phyloP scores from a whole-genome alignment of 1,140 invertebrate species.

The Drosophila simulans region DNA sequence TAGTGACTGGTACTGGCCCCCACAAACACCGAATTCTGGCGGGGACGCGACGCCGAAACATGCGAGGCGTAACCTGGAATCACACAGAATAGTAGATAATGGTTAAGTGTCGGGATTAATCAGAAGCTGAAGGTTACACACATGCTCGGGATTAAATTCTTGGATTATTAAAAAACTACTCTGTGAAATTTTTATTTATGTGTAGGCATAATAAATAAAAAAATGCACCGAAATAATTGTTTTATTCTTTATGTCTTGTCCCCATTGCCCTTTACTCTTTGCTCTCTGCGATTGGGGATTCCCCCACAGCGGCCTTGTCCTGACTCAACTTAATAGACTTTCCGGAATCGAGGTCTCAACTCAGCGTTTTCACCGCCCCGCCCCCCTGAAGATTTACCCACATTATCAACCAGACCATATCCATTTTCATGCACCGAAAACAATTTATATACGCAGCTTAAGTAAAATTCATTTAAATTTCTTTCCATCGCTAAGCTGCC shows the following conservation, averaged over 20 bases:
- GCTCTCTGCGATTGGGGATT: constrained; percentile 4
- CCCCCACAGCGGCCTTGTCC: not conserved
- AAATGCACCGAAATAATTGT: too few species aligned
- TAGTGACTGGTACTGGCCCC: constrained; percentile 88
- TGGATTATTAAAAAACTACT: too few species aligned
- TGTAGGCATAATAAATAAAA: not conserved
- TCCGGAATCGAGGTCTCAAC: not conserved
- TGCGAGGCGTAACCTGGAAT: constrained; percentile 72
- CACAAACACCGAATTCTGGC: constrained; percentile 94
- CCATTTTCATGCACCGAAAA: not conserved
- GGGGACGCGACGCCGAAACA: constrained; percentile 82
- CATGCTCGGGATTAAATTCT: too few species aligned
- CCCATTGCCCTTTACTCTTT: too few species aligned
- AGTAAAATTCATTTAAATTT: not conserved
- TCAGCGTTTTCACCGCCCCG: not conserved
- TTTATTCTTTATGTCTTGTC: not conserved
- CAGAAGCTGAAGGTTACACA: not conserved
- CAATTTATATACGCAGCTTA: not conserved
- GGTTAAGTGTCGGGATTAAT: not conserved
- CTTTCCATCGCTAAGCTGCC: not conserved
- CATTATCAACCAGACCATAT: constrained; percentile 3
- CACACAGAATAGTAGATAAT: constrained; percentile 7
- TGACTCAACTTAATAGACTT: constrained; percentile 47
- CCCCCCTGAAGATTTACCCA: not conserved
- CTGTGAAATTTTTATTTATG: too few species aligned